Base-by-base conservation (phyloP, 2,888 invertebrate genomes). In the Prosopocoilus inquinatus region DNA sequence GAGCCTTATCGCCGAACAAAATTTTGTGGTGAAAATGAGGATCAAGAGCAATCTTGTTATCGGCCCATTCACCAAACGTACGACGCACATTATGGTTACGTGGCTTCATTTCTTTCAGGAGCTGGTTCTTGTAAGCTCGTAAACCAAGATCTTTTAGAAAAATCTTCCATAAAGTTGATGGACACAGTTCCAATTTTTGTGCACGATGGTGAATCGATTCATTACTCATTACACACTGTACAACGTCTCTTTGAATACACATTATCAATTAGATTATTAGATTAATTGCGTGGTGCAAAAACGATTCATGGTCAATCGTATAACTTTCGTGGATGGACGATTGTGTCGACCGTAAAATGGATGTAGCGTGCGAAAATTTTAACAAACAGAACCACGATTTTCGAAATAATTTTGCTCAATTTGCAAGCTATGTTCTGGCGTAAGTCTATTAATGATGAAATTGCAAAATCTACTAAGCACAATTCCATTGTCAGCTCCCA, bases 51-150 rank as follows among this genome's bases (percentile, higher is more conserved):
- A n/a, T 43, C 15, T 43, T 43, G 12, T 43, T 43, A 15, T 43
- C 35, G 8, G 36, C 44, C 62, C 56, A 62, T 41, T 59, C 50
- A 53, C 41, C 53, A 20, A 61, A 63, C 34, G 44, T 15, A 51
- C 51, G 32, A 28, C 57, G 46, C 36, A 53, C 35, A 50, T 28
- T 20, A 48, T 63, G 56, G 54, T 63, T 50, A 32, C 48, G 50
- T 9, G 52, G 59, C 43, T 59, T 50, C 36, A 63, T 9, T 55
- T 62, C 59, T 44, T 62, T 53, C 45, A 56, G 53, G 15, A 63
- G 51, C 49, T 62, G 58, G 38, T 59, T 34, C 46, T 63, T 61
- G 51, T 61, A 56, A 11, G 51, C 51, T 35, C 57, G 47, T 41
- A 63, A 53, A 47, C 55, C 53, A 43, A 55, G 39, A 48, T 58